These are phyloP conservation scores for Leptonema lineaticorne DNA, from an alignment of 1,140 invertebrate species.

Conservation along the genomic window DNA sequence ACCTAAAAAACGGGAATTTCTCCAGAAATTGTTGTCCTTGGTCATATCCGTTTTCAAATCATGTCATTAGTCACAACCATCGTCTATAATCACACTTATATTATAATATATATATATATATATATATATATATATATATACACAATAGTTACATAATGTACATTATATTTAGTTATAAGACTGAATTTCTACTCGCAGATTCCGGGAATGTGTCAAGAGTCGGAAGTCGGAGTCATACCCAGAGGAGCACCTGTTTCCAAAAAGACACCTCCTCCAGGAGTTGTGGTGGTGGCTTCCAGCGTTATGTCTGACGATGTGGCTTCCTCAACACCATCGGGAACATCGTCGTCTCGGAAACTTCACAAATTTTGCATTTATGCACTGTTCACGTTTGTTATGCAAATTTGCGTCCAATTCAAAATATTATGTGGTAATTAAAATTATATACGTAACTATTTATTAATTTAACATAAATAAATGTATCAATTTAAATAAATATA, in stretches of 20 bases:
- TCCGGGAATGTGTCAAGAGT: background rate
- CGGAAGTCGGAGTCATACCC: background rate
- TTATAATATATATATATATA: no score
- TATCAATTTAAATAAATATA: no score
- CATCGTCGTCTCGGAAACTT: background rate
- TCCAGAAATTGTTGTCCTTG: background rate
- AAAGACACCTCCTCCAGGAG: slow-evolving; percentile 1
- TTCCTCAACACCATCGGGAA: background rate
- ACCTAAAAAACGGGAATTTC: background rate
- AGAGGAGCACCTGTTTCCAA: slow-evolving; percentile 10
- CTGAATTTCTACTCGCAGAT: slow-evolving; percentile 5
- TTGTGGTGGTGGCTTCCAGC: slow-evolving; percentile 23
- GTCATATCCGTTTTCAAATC: background rate
- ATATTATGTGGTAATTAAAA: no score
- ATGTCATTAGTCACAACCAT: background rate
- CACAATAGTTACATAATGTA: no score
- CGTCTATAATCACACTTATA: no score
- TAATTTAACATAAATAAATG: no score
- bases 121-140: no score
- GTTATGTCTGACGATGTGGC: slow-evolving; percentile 24
- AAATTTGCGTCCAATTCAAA: background rate
- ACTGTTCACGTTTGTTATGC: background rate
- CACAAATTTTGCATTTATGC: background rate
- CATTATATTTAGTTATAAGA: no score
- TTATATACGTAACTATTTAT: no score